Evolutionary conservation across 2,113 vertebrate species (phyloP).

Genomic region (Pygoscelis adeliae): DNA sequence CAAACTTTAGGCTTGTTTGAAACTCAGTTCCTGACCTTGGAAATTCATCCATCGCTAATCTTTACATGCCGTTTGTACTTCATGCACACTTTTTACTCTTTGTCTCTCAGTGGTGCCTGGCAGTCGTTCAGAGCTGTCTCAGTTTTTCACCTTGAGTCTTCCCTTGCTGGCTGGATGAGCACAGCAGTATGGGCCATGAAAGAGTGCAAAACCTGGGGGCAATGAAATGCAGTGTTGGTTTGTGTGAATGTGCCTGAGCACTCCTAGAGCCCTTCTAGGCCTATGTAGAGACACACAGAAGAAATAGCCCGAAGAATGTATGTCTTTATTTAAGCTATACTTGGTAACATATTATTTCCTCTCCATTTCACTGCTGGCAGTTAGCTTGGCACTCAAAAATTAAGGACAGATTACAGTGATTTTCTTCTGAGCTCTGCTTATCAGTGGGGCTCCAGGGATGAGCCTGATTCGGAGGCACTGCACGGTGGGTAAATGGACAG

Average conservation of each 20-base stretch:
- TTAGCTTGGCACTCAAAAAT: slow-evolving; percentile 48
- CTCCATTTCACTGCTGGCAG: slow-evolving; percentile 38
- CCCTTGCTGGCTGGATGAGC: background rate
- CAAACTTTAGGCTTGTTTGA: background rate
- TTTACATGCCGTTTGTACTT: background rate
- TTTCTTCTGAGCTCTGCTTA: slow-evolving; percentile 49
- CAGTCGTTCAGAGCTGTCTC: background rate
- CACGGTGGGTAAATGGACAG: background rate
- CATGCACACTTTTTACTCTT: background rate
- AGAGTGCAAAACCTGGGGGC: background rate
- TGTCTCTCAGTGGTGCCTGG: background rate
- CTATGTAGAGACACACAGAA: background rate
- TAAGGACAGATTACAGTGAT: slow-evolving; percentile 66
- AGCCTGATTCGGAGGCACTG: background rate
- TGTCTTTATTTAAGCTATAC: slow-evolving; percentile 55
- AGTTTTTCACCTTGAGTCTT: slow-evolving; percentile 8
- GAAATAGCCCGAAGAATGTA: background rate
- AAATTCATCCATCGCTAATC: background rate
- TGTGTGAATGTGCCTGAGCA: background rate
- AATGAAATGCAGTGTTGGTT: background rate
- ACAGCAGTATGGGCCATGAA: background rate
- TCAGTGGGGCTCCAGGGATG: slow-evolving; percentile 48
- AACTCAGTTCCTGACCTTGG: background rate
- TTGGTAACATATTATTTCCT: slow-evolving; percentile 56
- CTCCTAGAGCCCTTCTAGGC: background rate